Conservation (phyloP, 1,140 invertebrate genomes). For the Temnothorax curvispinosus region DNA sequence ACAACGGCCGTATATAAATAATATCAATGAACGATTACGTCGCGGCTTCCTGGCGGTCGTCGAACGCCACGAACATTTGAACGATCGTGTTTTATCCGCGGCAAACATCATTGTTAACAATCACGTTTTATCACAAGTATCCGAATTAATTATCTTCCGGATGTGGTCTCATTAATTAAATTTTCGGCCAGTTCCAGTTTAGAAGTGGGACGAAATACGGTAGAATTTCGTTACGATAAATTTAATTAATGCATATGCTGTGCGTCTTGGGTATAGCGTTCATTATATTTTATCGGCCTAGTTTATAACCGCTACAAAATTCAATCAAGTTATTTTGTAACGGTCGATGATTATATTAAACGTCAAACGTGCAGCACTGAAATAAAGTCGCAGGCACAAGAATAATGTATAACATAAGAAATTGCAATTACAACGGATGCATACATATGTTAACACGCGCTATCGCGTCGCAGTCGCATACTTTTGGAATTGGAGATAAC, state of each 20-base stretch:
- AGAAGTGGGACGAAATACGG: slow-evolving; percentile 6
- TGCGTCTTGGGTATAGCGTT: neutral
- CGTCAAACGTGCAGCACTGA: neutral
- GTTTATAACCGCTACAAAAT: neutral
- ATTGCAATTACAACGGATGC: neutral
- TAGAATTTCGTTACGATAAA: slow-evolving; percentile 15
- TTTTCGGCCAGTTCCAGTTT: slow-evolving; percentile 26
- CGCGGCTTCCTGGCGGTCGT: neutral
- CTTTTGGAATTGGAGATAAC: slow-evolving; percentile 15
- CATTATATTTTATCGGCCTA: slow-evolving; percentile 22
- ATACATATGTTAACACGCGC: neutral
- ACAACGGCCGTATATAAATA: neutral
- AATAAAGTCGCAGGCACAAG: neutral
- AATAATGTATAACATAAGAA: neutral
- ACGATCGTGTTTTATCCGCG: neutral
- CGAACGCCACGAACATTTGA: neutral
- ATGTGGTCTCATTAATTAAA: slow-evolving; percentile 25
- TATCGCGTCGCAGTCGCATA: neutral
- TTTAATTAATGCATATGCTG: slow-evolving; percentile 20
- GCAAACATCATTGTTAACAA: neutral
- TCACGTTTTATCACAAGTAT: slow-evolving; percentile 3
- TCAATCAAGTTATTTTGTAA: neutral
- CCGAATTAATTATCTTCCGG: neutral
- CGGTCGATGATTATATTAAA: neutral
- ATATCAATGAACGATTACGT: slow-evolving; percentile 39